phyloP scores from a whole-genome alignment of 1,140 invertebrate species.

The Maconellicoccus hirsutus region DNA sequence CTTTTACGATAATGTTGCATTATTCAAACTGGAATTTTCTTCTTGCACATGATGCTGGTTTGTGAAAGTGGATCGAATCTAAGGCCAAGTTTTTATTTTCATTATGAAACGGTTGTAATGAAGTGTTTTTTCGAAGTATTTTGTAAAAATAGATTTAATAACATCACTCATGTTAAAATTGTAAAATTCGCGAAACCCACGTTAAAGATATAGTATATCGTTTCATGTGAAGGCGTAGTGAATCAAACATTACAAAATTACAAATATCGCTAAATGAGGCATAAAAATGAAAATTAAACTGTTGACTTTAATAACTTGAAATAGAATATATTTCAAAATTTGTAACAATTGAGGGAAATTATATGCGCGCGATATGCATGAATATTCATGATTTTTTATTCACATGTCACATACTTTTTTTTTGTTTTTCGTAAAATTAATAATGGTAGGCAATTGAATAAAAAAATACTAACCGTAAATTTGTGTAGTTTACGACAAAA shows the following conservation, averaged over 20 bases:
- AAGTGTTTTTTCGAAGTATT: background rate
- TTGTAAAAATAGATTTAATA: background rate
- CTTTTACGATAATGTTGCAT: background rate
- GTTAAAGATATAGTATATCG: background rate
- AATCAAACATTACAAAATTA: too few species aligned
- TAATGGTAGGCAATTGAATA: too few species aligned
- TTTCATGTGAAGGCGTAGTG: background rate
- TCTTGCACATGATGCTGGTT: background rate
- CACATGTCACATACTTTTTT: background rate
- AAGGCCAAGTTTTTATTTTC: conserved; percentile 11
- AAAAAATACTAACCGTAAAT: too few species aligned
- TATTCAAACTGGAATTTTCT: conserved; percentile 13
- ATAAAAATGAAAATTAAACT: too few species aligned
- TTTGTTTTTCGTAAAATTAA: too few species aligned
- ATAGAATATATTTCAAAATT: too few species aligned
- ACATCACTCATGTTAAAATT: too few species aligned
- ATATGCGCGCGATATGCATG: background rate
- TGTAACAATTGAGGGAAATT: too few species aligned
- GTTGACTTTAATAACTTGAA: too few species aligned
- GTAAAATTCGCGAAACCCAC: too few species aligned
- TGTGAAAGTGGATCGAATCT: conserved; percentile 14
- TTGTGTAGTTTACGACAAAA: too few species aligned
- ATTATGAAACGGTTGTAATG: background rate
- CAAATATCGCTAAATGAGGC: too few species aligned
- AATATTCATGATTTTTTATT: background rate